These are phyloP conservation scores for Cygnus atratus DNA, from an alignment of 2,113 vertebrate species.

Conservation along the genomic window DNA sequence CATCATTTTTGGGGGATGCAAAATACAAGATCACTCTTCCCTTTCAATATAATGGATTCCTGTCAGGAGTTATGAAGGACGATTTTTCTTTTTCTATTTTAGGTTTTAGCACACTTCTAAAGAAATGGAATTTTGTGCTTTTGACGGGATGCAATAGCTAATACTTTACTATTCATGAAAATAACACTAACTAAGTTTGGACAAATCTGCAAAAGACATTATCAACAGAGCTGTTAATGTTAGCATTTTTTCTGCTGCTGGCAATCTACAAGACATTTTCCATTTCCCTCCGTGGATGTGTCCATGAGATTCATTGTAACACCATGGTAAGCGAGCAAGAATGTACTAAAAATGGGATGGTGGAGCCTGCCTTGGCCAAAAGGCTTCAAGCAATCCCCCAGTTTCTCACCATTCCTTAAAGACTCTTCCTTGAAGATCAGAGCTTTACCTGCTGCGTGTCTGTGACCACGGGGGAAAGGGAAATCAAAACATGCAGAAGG, in stretches of 20 bases:
- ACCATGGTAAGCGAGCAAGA: fast-evolving
- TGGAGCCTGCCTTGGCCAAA: not conserved
- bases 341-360: not conserved
- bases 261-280: not conserved
- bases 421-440: fast-evolving
- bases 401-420: not conserved
- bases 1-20: not conserved
- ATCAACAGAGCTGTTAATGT: conserved; percentile 32
- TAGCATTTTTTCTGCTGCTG: not conserved
- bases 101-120: conserved; percentile 10
- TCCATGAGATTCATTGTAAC: not conserved
- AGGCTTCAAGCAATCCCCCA: not conserved
- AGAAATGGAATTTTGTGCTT: conserved; percentile 22
- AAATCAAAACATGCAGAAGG: not conserved
- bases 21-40: conserved; percentile 6
- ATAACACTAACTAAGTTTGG: not conserved
- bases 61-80: conserved; percentile 36
- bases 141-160: conserved; percentile 7
- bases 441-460: not conserved
- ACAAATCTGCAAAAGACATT: conserved; percentile 14
- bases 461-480: not conserved
- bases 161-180: not conserved
- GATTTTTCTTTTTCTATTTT: conserved; percentile 34
- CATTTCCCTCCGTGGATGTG: not conserved
- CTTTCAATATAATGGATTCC: conserved; percentile 19